Evolutionary conservation across 2,113 vertebrate genomes (phyloP), one percentile per base, ranked within the genome.

Genomic region (Siphamia tubifer): DNA sequence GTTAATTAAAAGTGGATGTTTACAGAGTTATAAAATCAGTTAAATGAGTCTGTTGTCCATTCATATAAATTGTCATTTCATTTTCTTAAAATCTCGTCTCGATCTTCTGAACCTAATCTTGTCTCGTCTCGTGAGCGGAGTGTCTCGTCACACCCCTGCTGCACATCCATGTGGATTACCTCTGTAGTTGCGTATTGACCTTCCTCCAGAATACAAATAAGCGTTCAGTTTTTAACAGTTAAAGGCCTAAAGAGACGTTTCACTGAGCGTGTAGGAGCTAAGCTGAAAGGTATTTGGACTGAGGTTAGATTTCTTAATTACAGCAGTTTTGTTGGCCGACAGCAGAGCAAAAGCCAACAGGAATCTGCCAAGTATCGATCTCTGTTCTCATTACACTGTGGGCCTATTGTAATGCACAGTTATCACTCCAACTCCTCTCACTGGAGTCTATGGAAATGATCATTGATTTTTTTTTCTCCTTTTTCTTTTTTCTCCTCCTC

Each of bases 281-380:
- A 64, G 27, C 39, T 57, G 53, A 63, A 63, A 52, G 52, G 42
- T 56, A 8, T 75, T 64, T 61, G 58, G 69, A 62, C 60, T 27
- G 62, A 64, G 69, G 62, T 20, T 43, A 47, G 76, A 77, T 61
- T 87, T 79, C 77, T 86, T 90, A 85, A 93, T 92, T 90, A 90
- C 79, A 49, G 16, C 19, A 28, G 71, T 51, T 80, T 69, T 74
- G 84, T 86, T 85, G 68, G 73, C 82, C 56, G 76, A 67, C 85
- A 81, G 75, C 61, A 8, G 72, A 40, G 60, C 73, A 55, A 68
- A 67, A 75, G 68, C 11, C 47, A n/a, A 42, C 39, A 3, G 4
- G 54, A 82, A 53, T 12, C 54, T 53, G 85, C 76, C 87, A 85
- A 57, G 48, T 87, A 92, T 92, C 17, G 88, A 90, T 84, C 78